These are phyloP conservation scores for Microtus ochrogaster DNA, from an alignment of 2,113 vertebrate genomes.

Conservation along the genomic window DNA sequence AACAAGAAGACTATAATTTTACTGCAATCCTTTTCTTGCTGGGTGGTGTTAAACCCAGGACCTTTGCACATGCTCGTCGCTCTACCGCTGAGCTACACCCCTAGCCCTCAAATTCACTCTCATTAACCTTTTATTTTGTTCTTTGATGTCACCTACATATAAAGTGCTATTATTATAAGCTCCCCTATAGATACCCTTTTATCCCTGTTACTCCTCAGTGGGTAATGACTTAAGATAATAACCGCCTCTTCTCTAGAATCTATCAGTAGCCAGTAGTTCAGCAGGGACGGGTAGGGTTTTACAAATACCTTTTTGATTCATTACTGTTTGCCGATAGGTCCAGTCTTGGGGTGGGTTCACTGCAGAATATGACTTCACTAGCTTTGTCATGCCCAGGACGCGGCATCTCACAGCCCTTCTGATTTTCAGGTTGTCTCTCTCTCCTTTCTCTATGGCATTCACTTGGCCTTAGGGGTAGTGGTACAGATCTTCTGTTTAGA, in stretches of 20 bases:
- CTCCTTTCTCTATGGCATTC: neutral
- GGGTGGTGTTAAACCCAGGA: neutral
- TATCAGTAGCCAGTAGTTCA: neutral
- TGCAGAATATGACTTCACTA: neutral
- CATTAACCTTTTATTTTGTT: neutral
- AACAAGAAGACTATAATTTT: conserved; percentile 68
- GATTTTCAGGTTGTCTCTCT: neutral
- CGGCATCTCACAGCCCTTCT: neutral
- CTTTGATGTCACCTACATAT: neutral
- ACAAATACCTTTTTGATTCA: neutral
- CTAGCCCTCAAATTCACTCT: neutral
- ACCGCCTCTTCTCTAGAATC: neutral
- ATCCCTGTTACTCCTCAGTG: neutral
- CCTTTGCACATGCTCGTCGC: neutral
- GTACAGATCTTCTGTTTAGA: neutral
- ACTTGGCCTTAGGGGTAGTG: neutral
- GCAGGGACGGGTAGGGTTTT: neutral
- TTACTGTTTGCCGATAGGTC: neutral
- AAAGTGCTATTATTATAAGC: neutral
- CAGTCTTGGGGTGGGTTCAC: neutral
- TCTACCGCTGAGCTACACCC: neutral
- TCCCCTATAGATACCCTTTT: neutral
- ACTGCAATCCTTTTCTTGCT: conserved; percentile 58
- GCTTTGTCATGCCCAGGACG: too few relatives aligned
- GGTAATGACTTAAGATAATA: neutral